A percentile compares a stretch with the other conserved stretches of the same genome.
phyloP scores from a whole-genome alignment of 2,888 invertebrate species.

The Drosophila lutescens region DNA sequence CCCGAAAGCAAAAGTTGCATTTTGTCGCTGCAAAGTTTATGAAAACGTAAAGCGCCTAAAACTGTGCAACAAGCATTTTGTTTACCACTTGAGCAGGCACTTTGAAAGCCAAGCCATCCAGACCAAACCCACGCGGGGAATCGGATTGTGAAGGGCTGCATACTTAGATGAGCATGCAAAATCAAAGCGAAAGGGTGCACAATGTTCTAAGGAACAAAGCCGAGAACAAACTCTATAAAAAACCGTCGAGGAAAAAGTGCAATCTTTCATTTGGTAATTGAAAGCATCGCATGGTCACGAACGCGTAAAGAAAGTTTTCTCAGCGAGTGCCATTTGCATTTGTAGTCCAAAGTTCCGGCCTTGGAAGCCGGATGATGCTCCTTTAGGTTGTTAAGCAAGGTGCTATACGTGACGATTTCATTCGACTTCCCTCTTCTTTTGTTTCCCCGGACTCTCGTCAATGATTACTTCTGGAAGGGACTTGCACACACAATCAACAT shows the following conservation, averaged over 20 bases:
- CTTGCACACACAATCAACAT: not conserved
- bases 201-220: not conserved
- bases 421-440: not conserved
- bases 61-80: not conserved
- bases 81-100: not conserved
- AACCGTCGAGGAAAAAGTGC: not conserved
- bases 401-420: not conserved
- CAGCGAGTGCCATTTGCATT: not conserved
- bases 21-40: not conserved
- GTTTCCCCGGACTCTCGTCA: not conserved
- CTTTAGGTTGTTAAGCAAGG: not conserved
- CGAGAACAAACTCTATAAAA: too few relatives aligned
- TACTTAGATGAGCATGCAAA: not conserved
- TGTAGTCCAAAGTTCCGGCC: not conserved
- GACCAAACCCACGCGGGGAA: not conserved
- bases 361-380: not conserved
- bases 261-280: conserved; percentile 1
- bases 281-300: not conserved
- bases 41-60: not conserved
- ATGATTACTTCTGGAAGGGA: not conserved
- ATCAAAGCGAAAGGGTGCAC: not conserved
- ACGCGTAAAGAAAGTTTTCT: not conserved
- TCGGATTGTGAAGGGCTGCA: not conserved
- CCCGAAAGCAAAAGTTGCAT: not conserved
- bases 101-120: not conserved